phyloP scores from a whole-genome alignment of 2,113 vertebrate species.

The Sinosuthora webbiana region DNA sequence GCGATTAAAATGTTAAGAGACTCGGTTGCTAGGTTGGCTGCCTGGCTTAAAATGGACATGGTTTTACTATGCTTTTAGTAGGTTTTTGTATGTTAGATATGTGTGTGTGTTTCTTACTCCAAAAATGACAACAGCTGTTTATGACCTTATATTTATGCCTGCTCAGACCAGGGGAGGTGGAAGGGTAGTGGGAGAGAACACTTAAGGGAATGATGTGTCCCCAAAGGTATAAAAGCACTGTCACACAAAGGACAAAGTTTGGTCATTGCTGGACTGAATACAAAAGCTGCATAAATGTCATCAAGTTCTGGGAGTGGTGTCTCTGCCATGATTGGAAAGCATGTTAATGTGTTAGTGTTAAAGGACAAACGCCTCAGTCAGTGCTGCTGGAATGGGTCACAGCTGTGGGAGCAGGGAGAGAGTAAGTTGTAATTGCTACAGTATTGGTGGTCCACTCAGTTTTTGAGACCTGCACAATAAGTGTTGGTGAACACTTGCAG shows the following conservation, averaged over 20 bases:
- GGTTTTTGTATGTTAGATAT: slow-evolving; percentile 1
- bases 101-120: neutral
- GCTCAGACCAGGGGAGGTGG: neutral
- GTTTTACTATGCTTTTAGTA: slow-evolving; percentile 9
- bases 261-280: neutral
- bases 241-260: neutral
- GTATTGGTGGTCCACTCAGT: neutral
- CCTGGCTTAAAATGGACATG: slow-evolving; percentile 10
- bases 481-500: neutral
- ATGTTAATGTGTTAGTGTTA: neutral
- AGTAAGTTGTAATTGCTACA: neutral
- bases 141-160: slow-evolving; percentile 4
- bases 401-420: neutral
- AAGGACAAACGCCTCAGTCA: neutral
- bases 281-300: neutral
- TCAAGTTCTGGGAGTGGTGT: neutral
- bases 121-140: neutral
- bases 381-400: neutral
- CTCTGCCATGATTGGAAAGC: neutral
- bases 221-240: slow-evolving; percentile 13
- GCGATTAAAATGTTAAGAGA: slow-evolving; percentile 52
- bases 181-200: neutral
- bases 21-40: neutral
- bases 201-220: neutral
- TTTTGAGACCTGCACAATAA: neutral